Evolutionary conservation across 2,888 invertebrate species (phyloP), one percentile per base, ranked within the genome.

Genomic region (Hypolimnas misippus): DNA sequence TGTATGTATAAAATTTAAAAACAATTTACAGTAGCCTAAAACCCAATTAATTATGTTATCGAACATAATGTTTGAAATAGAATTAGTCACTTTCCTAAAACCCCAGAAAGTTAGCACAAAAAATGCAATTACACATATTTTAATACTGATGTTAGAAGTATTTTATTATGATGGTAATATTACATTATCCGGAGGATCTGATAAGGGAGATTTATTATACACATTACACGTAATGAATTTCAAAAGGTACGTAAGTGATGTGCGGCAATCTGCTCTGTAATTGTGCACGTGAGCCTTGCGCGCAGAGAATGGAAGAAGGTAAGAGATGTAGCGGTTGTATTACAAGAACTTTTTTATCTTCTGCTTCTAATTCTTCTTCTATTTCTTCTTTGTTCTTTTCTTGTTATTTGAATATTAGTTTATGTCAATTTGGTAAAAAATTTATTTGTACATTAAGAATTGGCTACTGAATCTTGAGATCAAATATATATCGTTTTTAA

Each of bases 191-290:
- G 8, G 19, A 7, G 29, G 25, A 49, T 29, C 25, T 14, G 49
- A 49, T 49, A 49, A 49, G 46, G 25, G 61, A 57, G 63, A 67
- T 65, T 62, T 62, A 65, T 67, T 50, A 61, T 60, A 42, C 40
- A 29, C 49, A 49, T 29, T 49, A 49, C 29, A 14, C 49, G 56
- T 64, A 68, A 68, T 64, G 68, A 62, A 57, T 57, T 63, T 49
- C 46, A 57, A 56, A 50, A 53, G 57, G 64, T 51, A 51, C 61
- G 35, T 46, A 51, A 49, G 19, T 61, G 54, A 55, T 50, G 50
- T 44, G 59, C 21, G 55, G 53, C 65, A 56, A 58, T 63, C 51
- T 60, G 40, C 55, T 46, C 52, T 14, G 49, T 61, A 62, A 61
- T 57, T 55, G 56, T 14, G 62, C 60, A 62, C 62, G 64, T 61